A percentile compares a stretch with the other conserved stretches of the same genome.
phyloP scores from a whole-genome alignment of 2,797 vertebrate species.

The Anguilla megastoma region DNA sequence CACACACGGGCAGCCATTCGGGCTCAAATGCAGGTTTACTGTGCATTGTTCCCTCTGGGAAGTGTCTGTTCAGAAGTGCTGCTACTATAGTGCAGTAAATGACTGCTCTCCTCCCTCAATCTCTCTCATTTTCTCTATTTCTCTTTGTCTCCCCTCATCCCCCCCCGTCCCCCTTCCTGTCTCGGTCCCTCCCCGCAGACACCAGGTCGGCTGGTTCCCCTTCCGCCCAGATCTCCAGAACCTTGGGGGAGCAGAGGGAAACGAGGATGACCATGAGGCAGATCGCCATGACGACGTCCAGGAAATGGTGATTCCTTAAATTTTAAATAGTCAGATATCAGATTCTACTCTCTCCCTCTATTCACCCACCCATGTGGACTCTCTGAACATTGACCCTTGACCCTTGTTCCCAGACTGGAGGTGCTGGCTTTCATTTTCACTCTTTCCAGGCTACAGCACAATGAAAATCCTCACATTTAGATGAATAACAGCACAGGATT shows the following conservation, averaged over 20 bases:
- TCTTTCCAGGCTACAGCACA: neutral
- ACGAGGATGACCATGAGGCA: constrained; percentile 76
- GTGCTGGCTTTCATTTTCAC: neutral
- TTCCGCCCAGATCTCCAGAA: constrained; percentile 87
- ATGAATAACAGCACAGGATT: neutral
- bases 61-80: neutral
- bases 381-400: neutral
- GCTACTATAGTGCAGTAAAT: neutral
- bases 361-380: neutral
- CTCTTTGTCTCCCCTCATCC: neutral
- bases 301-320: constrained; percentile 80
- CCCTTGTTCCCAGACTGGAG: neutral
- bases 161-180: neutral
- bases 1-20: neutral
- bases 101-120: neutral
- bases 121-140: neutral
- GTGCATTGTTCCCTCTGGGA: neutral
- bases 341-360: neutral
- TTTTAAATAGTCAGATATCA: neutral
- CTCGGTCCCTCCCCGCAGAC: constrained; percentile 62
- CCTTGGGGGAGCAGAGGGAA: constrained; percentile 69
- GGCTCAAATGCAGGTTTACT: neutral
- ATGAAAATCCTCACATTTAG: neutral
- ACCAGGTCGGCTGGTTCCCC: constrained; percentile 94
- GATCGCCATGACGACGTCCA: constrained; percentile 80